These are phyloP conservation scores for Pilophorus perplexus DNA, from an alignment of 2,888 invertebrate genomes.

Conservation along the genomic window DNA sequence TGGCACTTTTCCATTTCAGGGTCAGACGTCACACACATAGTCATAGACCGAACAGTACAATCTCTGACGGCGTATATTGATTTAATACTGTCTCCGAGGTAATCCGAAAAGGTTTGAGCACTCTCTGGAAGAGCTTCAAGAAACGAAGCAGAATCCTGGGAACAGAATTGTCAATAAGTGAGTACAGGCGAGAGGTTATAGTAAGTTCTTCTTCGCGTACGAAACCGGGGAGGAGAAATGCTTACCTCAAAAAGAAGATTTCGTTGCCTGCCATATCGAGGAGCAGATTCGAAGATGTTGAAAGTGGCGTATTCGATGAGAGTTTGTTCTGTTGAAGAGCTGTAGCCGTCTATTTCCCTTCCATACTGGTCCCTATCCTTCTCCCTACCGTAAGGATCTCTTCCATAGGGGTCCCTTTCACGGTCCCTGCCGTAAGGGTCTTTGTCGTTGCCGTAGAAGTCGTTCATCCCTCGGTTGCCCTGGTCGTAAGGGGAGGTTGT, in stretches of 20 bases:
- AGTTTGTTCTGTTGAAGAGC: constrained; percentile 14
- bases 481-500: constrained; percentile 40
- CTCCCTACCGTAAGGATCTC: constrained; percentile 6
- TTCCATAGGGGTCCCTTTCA: constrained; percentile 12
- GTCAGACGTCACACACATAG: constrained; percentile 86
- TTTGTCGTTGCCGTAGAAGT: constrained; percentile 28
- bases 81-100: constrained; percentile 66
- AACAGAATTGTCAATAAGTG: neutral
- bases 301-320: constrained; percentile 54
- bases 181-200: neutral
- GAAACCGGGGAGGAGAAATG: neutral
- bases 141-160: constrained; percentile 69
- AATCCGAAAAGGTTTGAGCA: constrained; percentile 72
- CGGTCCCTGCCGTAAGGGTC: constrained; percentile 14
- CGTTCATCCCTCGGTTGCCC: constrained; percentile 32
- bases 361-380: too few relatives aligned
- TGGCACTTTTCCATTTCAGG: constrained; percentile 87
- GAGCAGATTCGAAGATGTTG: constrained; percentile 70
- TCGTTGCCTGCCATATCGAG: constrained; percentile 64
- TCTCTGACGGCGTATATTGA: constrained; percentile 71
- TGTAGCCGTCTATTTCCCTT: too few relatives aligned
- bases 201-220: neutral
- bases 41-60: constrained; percentile 82
- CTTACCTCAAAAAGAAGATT: constrained; percentile 77
- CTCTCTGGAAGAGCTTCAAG: constrained; percentile 67